Evolutionary conservation across 1,140 invertebrate genomes (phyloP).

Genomic region (Battus philenor): DNA sequence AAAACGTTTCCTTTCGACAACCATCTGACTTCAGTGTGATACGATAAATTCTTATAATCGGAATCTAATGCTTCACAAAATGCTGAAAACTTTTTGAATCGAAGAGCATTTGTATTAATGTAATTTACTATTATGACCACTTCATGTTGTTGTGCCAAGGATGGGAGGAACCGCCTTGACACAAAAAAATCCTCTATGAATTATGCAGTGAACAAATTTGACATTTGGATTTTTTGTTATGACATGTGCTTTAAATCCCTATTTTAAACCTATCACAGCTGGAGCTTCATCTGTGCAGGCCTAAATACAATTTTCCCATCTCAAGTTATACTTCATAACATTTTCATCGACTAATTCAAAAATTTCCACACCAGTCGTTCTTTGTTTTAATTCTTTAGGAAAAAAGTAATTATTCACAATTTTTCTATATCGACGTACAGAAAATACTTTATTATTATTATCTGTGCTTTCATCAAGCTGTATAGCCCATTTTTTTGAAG

Average conservation of each 20-base stretch:
- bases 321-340: not conserved
- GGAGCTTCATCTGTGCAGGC: not conserved
- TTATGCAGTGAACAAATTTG: not conserved
- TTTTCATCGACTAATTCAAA: not conserved
- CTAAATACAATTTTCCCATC: not conserved
- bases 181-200: not conserved
- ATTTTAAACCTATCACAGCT: not conserved
- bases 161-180: not conserved
- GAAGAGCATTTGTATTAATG: not conserved
- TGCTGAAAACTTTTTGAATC: too few species aligned
- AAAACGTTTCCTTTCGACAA: not conserved
- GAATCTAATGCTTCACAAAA: too few species aligned
- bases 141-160: not conserved
- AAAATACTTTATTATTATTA: not conserved
- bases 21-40: not conserved
- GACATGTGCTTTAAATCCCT: not conserved
- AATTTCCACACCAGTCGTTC: not conserved
- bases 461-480: not conserved
- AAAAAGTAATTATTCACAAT: not conserved
- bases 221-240: not conserved
- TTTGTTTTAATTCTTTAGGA: not conserved
- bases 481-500: not conserved
- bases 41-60: too few species aligned
- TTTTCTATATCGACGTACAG: not conserved
- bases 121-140: not conserved